Evolutionary conservation across 2,113 vertebrate genomes (phyloP), one percentile per base, ranked within the genome.

Genomic region (Charadrius vociferus): DNA sequence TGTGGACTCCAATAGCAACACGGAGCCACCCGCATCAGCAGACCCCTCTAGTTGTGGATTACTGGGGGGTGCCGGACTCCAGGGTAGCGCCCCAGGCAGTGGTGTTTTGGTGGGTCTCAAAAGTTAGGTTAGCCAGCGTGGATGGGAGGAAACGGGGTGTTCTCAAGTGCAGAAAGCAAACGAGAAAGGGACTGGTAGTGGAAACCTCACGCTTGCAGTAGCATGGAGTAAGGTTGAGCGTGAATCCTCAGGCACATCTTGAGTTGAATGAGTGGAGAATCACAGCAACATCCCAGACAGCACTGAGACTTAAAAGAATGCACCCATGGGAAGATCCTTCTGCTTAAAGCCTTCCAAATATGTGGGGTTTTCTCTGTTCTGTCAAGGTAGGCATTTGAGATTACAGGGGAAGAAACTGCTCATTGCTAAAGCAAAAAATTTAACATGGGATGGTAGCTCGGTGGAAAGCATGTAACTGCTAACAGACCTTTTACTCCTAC

Each of bases 51-150:
- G 17, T 10, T 2, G 1, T 10, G 29, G 30, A 21, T 30, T 53
- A 7, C 20, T 0, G 10, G 32, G 36, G 16, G 7, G 20, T 30
- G 37, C 50, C 52, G 30, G 26, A 6, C 47, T 19, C 7, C 1
- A 1, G 32, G 23, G 3, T 4, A 17, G 56, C 0, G 0, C 26
- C 47, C 9, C 14, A 12, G 41, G 41, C 47, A 61, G 32, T 26
- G 9, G 8, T 24, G 71, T 10, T 29, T 37, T 36, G 56, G 11
- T 14, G 71, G 26, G 32, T 66, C 17, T 72, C 43, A 66, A 17
- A 34, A 53, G 37, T 37, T 36, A 12, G 2, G 1, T 41, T 41
- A 17, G 23, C 14, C n/a, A 19, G 6, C 11, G 22, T 17, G 16
- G 63, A 23, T 2, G 3, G 66, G 45, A 68, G 53, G 34, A 49